Evolutionary conservation across 1,140 invertebrate species (phyloP), one percentile per base, ranked within the genome.

Genomic region (Halictus rubicundus): DNA sequence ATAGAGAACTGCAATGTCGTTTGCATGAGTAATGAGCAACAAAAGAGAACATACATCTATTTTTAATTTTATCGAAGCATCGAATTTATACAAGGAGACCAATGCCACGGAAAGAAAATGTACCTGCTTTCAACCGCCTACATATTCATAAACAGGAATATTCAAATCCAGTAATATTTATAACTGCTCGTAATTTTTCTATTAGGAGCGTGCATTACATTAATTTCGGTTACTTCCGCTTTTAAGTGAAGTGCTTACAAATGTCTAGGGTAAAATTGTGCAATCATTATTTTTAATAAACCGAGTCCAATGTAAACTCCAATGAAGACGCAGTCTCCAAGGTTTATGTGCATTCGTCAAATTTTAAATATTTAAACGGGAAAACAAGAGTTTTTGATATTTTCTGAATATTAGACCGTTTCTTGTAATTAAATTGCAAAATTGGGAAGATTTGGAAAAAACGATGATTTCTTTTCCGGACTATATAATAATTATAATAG

Each of bases 91-190:
- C 6, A 60, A 32, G 32, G 49, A 65, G 65, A 75, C 42, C 57
- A 65, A 25, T 10, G 7, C 19, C 7, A 14, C 27, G n/a, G n/a
- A 49, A 49, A 54, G 49, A 37, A 74, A 65, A 65, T 42, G 27
- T 52, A 25, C 42, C 42, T 46, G 2, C 42, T 46, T 60, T 5
- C 0, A 4, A 21, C 25, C 21, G 25, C 16, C 54, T 54, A 49
- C 32, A 54, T 74, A 74, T 74, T 74, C 61, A 74, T 74, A 65
- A 65, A 65, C n/a, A 39, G 2, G 9, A 4, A 49, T 23, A 39
- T 74, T 65, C 32, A 19, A 42, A 10, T 25, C 2, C n/a, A 16
- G 10, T 54, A 39, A 37, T 54, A 25, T 57, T 52, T 19, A 66
- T 66, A 64, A 27, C 25, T 23, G 39, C 19, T 63, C 59, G 32